phyloP scores from a whole-genome alignment of 2,797 vertebrate genomes.

The Loriculus beryllinus region DNA sequence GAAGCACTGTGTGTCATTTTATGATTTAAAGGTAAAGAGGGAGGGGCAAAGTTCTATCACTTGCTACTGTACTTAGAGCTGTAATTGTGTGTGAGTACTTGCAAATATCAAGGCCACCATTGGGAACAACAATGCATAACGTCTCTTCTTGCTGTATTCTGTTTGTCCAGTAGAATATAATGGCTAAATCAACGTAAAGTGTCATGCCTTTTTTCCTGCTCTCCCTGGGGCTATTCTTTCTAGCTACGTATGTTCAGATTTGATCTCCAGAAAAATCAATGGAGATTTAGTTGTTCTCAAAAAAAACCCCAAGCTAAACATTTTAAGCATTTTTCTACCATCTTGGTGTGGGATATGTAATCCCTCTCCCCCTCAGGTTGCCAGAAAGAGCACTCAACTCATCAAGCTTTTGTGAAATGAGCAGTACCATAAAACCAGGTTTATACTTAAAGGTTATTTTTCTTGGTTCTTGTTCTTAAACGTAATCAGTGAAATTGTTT shows the following conservation, averaged over 20 bases:
- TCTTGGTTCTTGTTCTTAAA: background rate
- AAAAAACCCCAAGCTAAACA: background rate
- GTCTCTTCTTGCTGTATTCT: background rate
- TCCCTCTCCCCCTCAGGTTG: background rate
- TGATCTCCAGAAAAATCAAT: conserved; percentile 59
- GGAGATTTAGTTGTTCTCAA: conserved; percentile 30
- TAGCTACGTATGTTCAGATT: conserved; percentile 12
- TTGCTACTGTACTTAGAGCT: conserved; percentile 1
- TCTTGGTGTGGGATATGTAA: conserved; percentile 10
- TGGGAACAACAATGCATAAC: background rate
- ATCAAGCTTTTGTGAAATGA: conserved; percentile 16
- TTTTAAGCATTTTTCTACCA: conserved; percentile 40
- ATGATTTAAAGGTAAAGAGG: background rate
- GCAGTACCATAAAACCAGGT: background rate
- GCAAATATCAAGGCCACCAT: conserved; percentile 41
- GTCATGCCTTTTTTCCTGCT: conserved; percentile 7
- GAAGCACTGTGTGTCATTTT: background rate
- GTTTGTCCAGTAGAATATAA: background rate
- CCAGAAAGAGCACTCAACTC: background rate
- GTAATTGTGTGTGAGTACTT: conserved; percentile 21
- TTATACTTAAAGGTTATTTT: background rate
- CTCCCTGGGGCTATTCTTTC: conserved; percentile 23
- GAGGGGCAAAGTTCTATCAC: background rate
- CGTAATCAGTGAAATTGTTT: background rate
- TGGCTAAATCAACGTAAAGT: conserved; percentile 43